Conservation (phyloP, 2,113 vertebrate genomes). For the Leucoraja erinaceus region DNA sequence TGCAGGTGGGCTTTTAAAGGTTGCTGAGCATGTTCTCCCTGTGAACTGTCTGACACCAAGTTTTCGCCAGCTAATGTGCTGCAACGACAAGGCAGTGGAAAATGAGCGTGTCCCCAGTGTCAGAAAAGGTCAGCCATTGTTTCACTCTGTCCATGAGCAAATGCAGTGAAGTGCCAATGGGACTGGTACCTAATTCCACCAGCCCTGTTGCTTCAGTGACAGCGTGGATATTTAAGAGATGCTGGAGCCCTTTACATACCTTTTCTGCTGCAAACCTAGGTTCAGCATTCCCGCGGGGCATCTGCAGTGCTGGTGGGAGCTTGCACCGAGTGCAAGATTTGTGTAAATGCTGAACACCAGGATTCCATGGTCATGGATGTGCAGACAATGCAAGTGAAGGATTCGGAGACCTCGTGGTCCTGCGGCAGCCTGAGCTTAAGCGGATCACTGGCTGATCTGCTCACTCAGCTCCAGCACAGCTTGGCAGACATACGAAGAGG, state of each 20-base stretch:
- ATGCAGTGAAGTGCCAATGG: not conserved
- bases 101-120: not conserved
- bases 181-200: not conserved
- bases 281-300: not conserved
- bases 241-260: not conserved
- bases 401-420: not conserved
- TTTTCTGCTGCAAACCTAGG: not conserved
- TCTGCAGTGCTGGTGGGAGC: not conserved
- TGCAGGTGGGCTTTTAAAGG: not conserved
- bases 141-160: not conserved
- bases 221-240: not conserved
- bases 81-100: not conserved
- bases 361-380: not conserved
- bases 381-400: not conserved
- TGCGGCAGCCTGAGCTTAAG: not conserved
- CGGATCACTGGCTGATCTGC: not conserved
- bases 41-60: not conserved
- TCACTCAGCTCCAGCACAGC: not conserved
- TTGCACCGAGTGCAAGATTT: not conserved
- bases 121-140: not conserved
- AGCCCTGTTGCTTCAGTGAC: not conserved
- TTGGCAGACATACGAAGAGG: not conserved
- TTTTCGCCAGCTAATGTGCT: not conserved
- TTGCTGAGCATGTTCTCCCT: not conserved
- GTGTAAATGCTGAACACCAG: not conserved